Evolutionary conservation across 37 sponge, comb jelly and placozoan genomes (phyloP).

Genomic region (Halichondria panicea): DNA sequence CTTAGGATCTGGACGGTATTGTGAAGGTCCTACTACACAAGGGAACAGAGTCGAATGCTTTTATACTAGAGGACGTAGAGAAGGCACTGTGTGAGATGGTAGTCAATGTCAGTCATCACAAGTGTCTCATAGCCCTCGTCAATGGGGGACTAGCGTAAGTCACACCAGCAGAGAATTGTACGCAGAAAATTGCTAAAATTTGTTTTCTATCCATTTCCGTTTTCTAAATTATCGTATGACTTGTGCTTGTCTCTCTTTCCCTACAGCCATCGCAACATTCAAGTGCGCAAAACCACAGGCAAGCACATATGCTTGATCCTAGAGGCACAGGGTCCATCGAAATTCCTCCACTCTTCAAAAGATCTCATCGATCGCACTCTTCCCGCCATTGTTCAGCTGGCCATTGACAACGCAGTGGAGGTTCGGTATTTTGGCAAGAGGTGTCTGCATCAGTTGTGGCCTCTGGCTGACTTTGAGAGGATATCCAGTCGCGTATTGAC

Average conservation of each 20-base stretch:
- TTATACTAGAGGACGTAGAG: constrained; percentile 84
- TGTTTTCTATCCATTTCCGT: no score
- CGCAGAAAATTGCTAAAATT: not conserved
- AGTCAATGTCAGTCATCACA: constrained; percentile 28
- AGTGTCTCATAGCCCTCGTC: constrained; percentile 62
- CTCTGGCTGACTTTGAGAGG: constrained; percentile 57
- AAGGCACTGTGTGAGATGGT: constrained; percentile 72
- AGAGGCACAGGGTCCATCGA: constrained; percentile 52
- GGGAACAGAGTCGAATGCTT: constrained; percentile 71
- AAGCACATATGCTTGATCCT: constrained; percentile 54
- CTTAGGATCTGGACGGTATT: constrained; percentile 59
- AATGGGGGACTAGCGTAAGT: constrained; percentile 51
- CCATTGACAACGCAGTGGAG: constrained; percentile 61
- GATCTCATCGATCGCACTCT: constrained; percentile 74
- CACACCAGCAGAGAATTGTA: not conserved
- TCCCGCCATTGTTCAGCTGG: constrained; percentile 45
- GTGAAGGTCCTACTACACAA: constrained; percentile 71
- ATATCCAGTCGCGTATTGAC: constrained; percentile 25
- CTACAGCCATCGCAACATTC: constrained; percentile 64
- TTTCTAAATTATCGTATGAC: no score
- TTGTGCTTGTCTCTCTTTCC: not conserved
- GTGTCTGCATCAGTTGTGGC: constrained; percentile 40
- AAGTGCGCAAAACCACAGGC: constrained; percentile 64
- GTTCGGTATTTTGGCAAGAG: constrained; percentile 70
- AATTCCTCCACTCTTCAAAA: constrained; percentile 40